Evolutionary conservation across 2,888 invertebrate species (phyloP), one percentile per base, ranked within the genome.

Genomic region (Lymantria dispar): DNA sequence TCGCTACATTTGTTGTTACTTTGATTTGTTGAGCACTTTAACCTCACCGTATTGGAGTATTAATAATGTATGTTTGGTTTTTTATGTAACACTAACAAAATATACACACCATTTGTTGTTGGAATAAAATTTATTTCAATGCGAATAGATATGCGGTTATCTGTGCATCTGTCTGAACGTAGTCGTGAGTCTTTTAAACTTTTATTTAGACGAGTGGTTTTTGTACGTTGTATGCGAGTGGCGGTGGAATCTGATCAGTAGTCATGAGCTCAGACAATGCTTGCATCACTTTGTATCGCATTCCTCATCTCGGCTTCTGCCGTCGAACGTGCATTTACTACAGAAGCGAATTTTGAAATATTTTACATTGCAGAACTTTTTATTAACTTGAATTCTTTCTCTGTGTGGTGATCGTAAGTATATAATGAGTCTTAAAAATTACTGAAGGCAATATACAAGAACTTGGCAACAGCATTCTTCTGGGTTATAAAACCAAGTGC

Each of bases 21-120:
- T 82, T 87, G 87, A 89, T 89, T 90, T 89, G 89, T 89, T 76
- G 54, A 80, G 80, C 80, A 82, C 81, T 83, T 83, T 85, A 83
- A 85, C 83, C 78, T 81, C 77, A 50, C 62, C 56, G 70, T 77
- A 78, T 80, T 75, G 67, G 68, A 70, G 67, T 74, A 82, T 82
- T 76, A 74, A 73, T 82, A 74, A 71, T 48, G 56, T 49, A 52
- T 62, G 64, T 64, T 58, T 66, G 60, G 62, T 73, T 68, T 70
- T 68, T 68, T 59, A 54, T 58, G 63, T 64, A 54, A 46, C 54
- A 42, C 33, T 60, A 56, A 48, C 52, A 55, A 58, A 62, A 58
- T 48, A 64, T 44, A 62, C 51, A 46, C 43, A 33, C 43, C 11
- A 54, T 56, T 51, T 47, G 51, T 56, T 52, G 56, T 48, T 58